phyloP scores from a whole-genome alignment of 2,797 vertebrate species.

The Jordanella pulchra region DNA sequence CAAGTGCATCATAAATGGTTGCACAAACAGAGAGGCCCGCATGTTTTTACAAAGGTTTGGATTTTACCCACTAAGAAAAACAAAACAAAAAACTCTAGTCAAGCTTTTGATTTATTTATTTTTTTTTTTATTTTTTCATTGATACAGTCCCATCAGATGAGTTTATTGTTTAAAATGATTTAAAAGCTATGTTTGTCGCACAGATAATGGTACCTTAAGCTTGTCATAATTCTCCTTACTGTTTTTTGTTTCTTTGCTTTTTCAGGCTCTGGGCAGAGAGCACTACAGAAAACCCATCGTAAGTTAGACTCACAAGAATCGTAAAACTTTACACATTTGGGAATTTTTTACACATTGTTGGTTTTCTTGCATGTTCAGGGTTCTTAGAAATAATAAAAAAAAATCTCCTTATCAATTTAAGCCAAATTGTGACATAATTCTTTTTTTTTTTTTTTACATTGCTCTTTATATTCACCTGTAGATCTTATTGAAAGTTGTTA shows the following conservation, averaged over 20 bases:
- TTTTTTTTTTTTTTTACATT: background rate
- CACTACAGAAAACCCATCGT: constrained; percentile 79
- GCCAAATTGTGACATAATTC: background rate
- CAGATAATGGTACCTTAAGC: background rate
- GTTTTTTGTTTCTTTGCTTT: constrained; percentile 20
- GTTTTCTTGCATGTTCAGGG: background rate
- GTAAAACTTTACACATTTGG: background rate
- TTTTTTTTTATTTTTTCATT: too few species aligned
- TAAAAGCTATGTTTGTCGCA: background rate
- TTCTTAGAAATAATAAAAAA: background rate
- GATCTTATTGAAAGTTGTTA: background rate
- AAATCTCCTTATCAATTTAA: background rate
- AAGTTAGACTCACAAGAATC: constrained; percentile 46
- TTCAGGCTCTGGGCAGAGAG: constrained; percentile 77
- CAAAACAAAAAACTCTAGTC: background rate
- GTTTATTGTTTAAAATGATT: background rate
- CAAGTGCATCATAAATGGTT: background rate
- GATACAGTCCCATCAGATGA: background rate
- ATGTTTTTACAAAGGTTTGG: background rate
- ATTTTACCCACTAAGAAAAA: background rate
- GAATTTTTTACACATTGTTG: background rate
- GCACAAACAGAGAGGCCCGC: background rate
- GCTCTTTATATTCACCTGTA: background rate
- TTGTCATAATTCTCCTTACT: background rate
- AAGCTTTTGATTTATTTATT: too few species aligned